Base-by-base conservation (phyloP, 2,888 invertebrate species). In the Byasa hedistus region DNA sequence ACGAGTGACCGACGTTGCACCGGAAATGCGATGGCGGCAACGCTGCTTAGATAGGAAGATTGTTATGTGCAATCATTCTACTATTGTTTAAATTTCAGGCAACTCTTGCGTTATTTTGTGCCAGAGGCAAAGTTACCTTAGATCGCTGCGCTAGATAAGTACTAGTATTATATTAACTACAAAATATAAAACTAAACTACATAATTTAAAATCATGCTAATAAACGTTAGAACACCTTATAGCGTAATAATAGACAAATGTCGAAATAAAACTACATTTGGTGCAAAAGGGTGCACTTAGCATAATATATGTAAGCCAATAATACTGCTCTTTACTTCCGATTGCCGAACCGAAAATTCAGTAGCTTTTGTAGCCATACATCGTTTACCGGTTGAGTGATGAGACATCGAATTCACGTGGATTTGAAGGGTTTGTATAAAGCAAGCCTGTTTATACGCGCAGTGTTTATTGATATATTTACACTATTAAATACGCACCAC, bases 381-480 rank as follows among this genome's bases (percentile, higher is more conserved):
- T 48, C 48, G n/a, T 48, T 48, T 48, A 48, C 48, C 19, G 48
- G 48, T 48, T 48, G n/a, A n/a, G 48, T 48, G 48, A 48, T 48
- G 48, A 48, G 48, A n/a, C 48, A 48, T n/a, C 4, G 8, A 0
- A 48, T n/a, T 48, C 5, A 48, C 48, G 19, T 48, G 48, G 48
- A 48, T 48, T 48, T 8, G 7, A 48, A 61, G n/a, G 48, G 48
- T 48, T 48, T 48, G 19, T 48, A 48, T 48, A 48, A n/a, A 4
- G 48, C 48, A 19, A 48, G n/a, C 48, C n/a, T 48, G 48, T 48
- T 48, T 48, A 48, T 19, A 48, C n/a, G 8, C 8, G n/a, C n/a
- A 19, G n/a, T 48, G 48, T 48, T 5, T 48, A 44, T 44, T 4
- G 44, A 4, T 32, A 39, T 39, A 39, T 48, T 48, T 48, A 19